A percentile compares a stretch with the other conserved stretches of the same genome.
phyloP scores from a whole-genome alignment of 1,140 invertebrate genomes.

The Eumeta japonica region DNA sequence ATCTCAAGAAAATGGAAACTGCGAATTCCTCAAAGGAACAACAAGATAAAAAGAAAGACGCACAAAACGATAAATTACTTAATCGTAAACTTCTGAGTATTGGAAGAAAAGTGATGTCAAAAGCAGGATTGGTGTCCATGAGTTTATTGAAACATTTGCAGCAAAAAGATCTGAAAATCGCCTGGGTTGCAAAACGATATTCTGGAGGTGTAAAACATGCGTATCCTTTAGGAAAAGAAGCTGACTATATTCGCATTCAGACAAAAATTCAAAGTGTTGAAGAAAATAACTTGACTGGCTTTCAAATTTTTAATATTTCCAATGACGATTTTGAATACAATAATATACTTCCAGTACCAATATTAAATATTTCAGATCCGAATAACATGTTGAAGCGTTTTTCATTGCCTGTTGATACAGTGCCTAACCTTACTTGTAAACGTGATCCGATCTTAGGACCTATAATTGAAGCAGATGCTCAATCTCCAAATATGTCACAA shows the following conservation, averaged over 20 bases:
- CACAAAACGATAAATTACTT: constrained; percentile 13
- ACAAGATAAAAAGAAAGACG: constrained; percentile 8
- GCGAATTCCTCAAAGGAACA: too few relatives aligned
- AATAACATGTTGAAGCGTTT: too few relatives aligned
- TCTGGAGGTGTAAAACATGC: constrained; percentile 2
- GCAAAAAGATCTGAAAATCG: constrained; percentile 32
- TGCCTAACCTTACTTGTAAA: too few relatives aligned
- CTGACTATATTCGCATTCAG: constrained; percentile 21
- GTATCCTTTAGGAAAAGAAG: constrained; percentile 9
- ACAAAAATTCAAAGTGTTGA: constrained; percentile 17
- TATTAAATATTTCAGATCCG: too few relatives aligned
- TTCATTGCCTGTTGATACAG: too few relatives aligned
- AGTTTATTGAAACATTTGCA: constrained; percentile 37
- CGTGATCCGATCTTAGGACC: too few relatives aligned
- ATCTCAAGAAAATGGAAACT: constrained; percentile 16
- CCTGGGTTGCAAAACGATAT: constrained; percentile 22
- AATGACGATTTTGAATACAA: constrained; percentile 12
- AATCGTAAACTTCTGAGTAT: constrained; percentile 42
- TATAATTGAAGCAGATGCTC: too few relatives aligned
- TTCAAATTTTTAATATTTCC: not conserved
- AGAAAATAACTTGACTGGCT: constrained; percentile 13
- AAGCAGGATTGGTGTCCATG: constrained; percentile 26
- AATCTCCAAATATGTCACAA: too few relatives aligned
- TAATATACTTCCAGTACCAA: too few relatives aligned
- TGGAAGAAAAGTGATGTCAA: constrained; percentile 33